Base-by-base conservation (phyloP, 2,888 invertebrate species). In the Meliscaeva auricollis region DNA sequence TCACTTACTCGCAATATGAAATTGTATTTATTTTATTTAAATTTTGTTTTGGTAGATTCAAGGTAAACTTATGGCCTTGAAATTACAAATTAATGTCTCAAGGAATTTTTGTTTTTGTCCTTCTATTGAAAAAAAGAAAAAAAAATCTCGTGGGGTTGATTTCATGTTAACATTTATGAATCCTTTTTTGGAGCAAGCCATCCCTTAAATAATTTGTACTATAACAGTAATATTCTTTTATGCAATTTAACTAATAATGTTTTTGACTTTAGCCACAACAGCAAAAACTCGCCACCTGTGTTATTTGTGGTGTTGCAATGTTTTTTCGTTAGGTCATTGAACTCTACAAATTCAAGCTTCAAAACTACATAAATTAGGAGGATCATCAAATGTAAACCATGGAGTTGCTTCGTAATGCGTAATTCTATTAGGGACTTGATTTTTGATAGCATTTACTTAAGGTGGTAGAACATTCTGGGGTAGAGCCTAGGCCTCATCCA, bases 31-130 rank as follows among this genome's bases (percentile, higher is more conserved):
- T 60, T 22, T 22, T n/a, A n/a, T n/a, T n/a, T n/a, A n/a, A 22
- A 60, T n/a, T 1, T 6, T 13, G 22, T 22, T 26, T 46, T 30
- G 3, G 26, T 3, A 30, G 35, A 30, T 13, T 22, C 13, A 48
- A 69, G 32, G 62, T 41, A 35, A 9, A 13, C 22, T 13, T 58
- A 22, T 79, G 79, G 50, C 79, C 79, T 79, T 79, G 79, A 75
- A 75, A 62, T 60, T 54, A 2, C 17, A 41, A 17, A 46, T 9
- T 41, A 8, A 41, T 44, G 26, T 60, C 22, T 35, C 22, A 26
- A 26, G n/a, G 15, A 60, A 5, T 22, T 38, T 60, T 60, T 22
- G 3, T 41, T 3, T 60, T n/a, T 20, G 7, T 41, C 20, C 11
- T 8, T 22, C 13, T n/a, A n/a, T n/a, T n/a, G n/a, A n/a, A n/a